Evolutionary conservation across 2,888 invertebrate species (phyloP).

Genomic region (Glaucopsyche alexis): DNA sequence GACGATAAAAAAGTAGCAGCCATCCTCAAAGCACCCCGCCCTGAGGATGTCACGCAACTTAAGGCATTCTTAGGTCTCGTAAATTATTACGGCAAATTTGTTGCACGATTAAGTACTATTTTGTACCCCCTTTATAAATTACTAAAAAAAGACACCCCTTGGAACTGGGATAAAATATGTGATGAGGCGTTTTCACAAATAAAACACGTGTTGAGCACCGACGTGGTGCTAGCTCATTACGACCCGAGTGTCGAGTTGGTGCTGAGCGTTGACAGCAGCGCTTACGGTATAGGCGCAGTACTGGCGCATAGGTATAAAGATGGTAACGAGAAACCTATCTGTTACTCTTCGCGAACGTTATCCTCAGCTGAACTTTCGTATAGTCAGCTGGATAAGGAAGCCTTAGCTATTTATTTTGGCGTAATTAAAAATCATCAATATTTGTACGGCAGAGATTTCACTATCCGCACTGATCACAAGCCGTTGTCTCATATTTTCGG

Average conservation of each 20-base stretch:
- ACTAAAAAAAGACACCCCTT: slow-evolving; percentile 7
- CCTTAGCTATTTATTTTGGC: slow-evolving; percentile 42
- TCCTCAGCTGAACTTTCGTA: slow-evolving; percentile 42
- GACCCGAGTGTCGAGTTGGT: slow-evolving; percentile 31
- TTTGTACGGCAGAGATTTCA: slow-evolving; percentile 40
- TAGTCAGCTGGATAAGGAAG: slow-evolving; percentile 43
- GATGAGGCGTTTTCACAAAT: slow-evolving; percentile 34
- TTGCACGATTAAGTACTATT: slow-evolving; percentile 30
- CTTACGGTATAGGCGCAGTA: slow-evolving; percentile 37
- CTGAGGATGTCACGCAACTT: slow-evolving; percentile 27
- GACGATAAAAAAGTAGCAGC: neutral
- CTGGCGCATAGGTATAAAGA: slow-evolving; percentile 40
- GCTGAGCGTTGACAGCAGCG: slow-evolving; percentile 33
- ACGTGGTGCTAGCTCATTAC: slow-evolving; percentile 35
- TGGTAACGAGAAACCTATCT: slow-evolving; percentile 42
- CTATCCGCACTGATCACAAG: slow-evolving; percentile 36
- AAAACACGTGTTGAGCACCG: slow-evolving; percentile 32
- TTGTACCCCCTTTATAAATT: slow-evolving; percentile 29
- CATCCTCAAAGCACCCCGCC: slow-evolving; percentile 13
- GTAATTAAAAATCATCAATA: slow-evolving; percentile 42
- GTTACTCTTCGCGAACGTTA: slow-evolving; percentile 42
- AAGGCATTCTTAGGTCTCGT: slow-evolving; percentile 31
- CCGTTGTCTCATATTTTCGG: slow-evolving; percentile 37
- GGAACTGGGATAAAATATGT: neutral
- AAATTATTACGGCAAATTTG: slow-evolving; percentile 33